Conservation (phyloP, 1,140 invertebrate genomes). For the Episyrphus balteatus region DNA sequence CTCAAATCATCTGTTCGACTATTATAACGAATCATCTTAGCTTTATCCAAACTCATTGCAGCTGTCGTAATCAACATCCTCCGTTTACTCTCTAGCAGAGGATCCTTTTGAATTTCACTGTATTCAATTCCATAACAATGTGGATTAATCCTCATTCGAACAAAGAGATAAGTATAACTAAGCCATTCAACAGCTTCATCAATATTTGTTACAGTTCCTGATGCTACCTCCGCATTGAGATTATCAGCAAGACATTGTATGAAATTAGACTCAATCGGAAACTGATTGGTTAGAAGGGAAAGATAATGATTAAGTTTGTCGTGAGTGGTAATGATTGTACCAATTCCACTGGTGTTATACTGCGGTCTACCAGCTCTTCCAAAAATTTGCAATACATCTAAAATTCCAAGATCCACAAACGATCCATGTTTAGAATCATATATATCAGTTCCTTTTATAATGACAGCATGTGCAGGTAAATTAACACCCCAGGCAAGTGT, state of each 20-base stretch:
- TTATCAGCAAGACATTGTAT: constrained; percentile 86
- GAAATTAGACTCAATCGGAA: constrained; percentile 97
- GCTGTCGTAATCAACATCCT: constrained; percentile 66
- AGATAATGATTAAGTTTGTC: constrained; percentile 91
- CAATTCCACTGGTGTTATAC: constrained; percentile 83
- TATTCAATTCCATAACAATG: constrained; percentile 78
- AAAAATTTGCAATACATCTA: constrained; percentile 99
- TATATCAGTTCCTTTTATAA: constrained; percentile 96
- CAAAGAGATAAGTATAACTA: constrained; percentile 93
- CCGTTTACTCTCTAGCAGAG: constrained; percentile 58
- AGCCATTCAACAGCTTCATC: constrained; percentile 96
- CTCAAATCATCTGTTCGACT: constrained; percentile 69
- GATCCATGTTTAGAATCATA: constrained; percentile 92
- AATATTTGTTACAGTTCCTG: constrained; percentile 91
- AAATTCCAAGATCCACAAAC: constrained; percentile 90
- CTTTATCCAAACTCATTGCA: constrained; percentile 79
- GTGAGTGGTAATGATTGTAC: constrained; percentile 90
- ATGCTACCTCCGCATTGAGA: constrained; percentile 91
- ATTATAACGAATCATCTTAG: constrained; percentile 89
- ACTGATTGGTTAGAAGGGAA: constrained; percentile 87
- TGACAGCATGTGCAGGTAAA: constrained; percentile 93
- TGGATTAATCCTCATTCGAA: constrained; percentile 89
- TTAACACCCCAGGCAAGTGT: constrained; percentile 99
- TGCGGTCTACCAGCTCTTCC: constrained; percentile 95
- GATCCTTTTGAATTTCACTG: constrained; percentile 61